phyloP scores from a whole-genome alignment of 2,797 vertebrate genomes.

The Melanotaenia maccullochi region DNA sequence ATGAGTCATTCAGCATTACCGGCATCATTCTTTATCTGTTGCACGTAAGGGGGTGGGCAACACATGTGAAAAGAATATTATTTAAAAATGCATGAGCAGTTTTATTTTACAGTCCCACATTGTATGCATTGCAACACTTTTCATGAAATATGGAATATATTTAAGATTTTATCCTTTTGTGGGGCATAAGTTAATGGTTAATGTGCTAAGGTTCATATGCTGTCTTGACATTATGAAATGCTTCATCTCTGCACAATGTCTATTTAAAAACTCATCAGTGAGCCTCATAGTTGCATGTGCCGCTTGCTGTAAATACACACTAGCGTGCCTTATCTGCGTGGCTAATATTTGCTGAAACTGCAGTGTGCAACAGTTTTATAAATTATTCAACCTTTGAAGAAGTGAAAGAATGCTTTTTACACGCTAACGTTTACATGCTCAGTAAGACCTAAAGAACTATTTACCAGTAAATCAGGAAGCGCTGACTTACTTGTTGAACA shows the following conservation, averaged over 20 bases:
- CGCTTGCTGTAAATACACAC: neutral
- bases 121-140: neutral
- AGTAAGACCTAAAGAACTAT: neutral
- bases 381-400: neutral
- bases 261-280: neutral
- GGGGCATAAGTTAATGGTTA: neutral
- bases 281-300: neutral
- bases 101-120: too few relatives aligned
- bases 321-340: neutral
- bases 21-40: constrained; percentile 43
- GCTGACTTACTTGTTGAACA: neutral
- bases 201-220: neutral
- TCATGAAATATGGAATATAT: neutral
- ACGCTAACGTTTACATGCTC: neutral
- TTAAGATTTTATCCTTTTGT: neutral
- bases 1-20: constrained; percentile 55
- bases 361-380: neutral
- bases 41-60: neutral
- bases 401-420: neutral
- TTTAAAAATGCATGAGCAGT: too few relatives aligned
- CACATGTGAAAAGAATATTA: neutral
- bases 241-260: neutral
- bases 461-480: neutral
- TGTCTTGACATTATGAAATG: neutral
- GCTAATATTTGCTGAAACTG: neutral